Conservation (phyloP, 2,888 invertebrate species). For the Aleiodes testaceus region DNA sequence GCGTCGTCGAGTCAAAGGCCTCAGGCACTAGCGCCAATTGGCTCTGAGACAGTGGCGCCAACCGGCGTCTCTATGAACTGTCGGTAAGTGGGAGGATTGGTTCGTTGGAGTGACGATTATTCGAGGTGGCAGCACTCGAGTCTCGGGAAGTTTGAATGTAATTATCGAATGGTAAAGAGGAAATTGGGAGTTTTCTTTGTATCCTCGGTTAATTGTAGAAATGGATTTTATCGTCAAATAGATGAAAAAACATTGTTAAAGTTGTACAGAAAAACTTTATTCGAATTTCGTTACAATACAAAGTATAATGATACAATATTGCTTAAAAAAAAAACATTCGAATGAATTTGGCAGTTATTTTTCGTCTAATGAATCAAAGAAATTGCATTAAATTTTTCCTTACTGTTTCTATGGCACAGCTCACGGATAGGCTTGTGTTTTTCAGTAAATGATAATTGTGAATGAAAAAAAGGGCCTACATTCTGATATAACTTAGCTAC, state of each 20-base stretch:
- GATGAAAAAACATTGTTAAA: slow-evolving; percentile 20
- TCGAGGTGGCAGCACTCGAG: neutral
- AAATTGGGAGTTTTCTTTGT: neutral
- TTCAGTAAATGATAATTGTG: neutral
- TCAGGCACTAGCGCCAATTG: slow-evolving; percentile 23
- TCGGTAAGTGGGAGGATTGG: neutral
- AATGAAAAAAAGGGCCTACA: too few relatives aligned
- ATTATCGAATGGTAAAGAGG: slow-evolving; percentile 11
- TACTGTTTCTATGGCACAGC: slow-evolving; percentile 27
- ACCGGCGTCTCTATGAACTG: slow-evolving; percentile 3
- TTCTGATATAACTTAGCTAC: slow-evolving; percentile 24
- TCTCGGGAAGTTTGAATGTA: neutral
- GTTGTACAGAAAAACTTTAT: slow-evolving; percentile 52
- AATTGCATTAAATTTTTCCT: too few relatives aligned
- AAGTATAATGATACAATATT: slow-evolving; percentile 46
- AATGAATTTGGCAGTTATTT: slow-evolving; percentile 32
- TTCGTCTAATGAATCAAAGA: slow-evolving; percentile 24
- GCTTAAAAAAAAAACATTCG: slow-evolving; percentile 38
- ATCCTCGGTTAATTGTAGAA: slow-evolving; percentile 2
- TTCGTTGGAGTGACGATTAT: neutral
- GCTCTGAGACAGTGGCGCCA: slow-evolving; percentile 21
- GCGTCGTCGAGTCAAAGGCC: slow-evolving; percentile 35
- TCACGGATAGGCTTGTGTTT: slow-evolving; percentile 22
- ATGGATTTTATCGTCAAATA: neutral
- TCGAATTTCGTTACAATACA: slow-evolving; percentile 45